A percentile compares a stretch with the other conserved stretches of the same genome.
phyloP scores from a whole-genome alignment of 2,888 invertebrate species.

The Timandra comae region DNA sequence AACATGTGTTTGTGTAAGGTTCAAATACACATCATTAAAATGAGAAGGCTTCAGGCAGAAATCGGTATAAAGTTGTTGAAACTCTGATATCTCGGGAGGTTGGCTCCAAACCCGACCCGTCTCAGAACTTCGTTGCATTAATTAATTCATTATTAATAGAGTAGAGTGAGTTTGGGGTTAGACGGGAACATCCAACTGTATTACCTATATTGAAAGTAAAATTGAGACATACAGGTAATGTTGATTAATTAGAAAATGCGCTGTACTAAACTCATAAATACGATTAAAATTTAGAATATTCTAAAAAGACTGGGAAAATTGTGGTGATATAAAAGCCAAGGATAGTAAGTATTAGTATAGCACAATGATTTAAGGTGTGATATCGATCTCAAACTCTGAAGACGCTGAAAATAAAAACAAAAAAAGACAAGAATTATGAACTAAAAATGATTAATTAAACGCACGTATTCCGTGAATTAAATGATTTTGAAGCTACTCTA shows the following conservation, averaged over 20 bases:
- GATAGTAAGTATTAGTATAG: no score
- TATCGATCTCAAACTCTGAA: no score
- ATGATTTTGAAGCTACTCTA: no score
- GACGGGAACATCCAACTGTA: background rate
- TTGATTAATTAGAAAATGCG: no score
- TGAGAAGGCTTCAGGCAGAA: constrained; percentile 1
- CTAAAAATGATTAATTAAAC: no score
- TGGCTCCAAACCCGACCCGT: constrained; percentile 16
- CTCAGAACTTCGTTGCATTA: constrained; percentile 53
- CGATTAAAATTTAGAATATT: background rate
- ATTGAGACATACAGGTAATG: background rate
- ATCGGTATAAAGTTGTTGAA: constrained; percentile 3
- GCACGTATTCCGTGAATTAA: no score
- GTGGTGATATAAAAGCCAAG: no score
- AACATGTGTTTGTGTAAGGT: constrained; percentile 2
- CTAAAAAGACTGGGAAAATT: background rate
- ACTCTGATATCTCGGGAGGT: constrained; percentile 1
- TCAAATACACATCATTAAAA: constrained; percentile 5
- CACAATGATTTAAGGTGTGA: no score
- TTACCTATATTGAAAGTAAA: background rate
- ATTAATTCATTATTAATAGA: constrained; percentile 61
- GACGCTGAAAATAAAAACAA: no score
- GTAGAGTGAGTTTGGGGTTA: constrained; percentile 2
- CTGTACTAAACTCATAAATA: no score
- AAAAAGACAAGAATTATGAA: no score